A percentile compares a stretch with the other conserved stretches of the same genome.
These are phyloP conservation scores for Dermatophagoides farinae DNA, from an alignment of 1,140 invertebrate genomes.

Conservation along the genomic window DNA sequence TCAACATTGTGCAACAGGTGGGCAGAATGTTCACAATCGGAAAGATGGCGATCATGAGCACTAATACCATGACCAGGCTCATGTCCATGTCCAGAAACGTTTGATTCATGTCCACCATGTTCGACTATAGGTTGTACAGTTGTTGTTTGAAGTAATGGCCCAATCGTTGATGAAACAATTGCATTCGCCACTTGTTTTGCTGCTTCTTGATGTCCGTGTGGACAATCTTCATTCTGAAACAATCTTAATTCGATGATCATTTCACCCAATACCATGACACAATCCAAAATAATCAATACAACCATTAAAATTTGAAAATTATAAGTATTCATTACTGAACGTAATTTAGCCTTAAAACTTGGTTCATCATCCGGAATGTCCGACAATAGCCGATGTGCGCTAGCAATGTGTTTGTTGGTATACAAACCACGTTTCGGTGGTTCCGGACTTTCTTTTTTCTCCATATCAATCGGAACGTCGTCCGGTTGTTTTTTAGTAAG, in stretches of 20 bases:
- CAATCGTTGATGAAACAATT: neutral
- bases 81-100: neutral
- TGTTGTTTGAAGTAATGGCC: neutral
- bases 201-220: neutral
- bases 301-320: conserved; percentile 5
- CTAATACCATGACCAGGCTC: neutral
- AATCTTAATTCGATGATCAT: conserved; percentile 3
- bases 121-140: neutral
- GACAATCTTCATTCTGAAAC: neutral
- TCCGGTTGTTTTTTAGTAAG: no score
- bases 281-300: neutral
- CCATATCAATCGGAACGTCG: no score
- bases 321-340: neutral
- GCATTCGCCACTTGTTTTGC: neutral
- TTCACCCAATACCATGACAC: conserved; percentile 4
- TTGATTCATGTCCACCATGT: neutral
- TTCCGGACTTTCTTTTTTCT: neutral
- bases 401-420: neutral
- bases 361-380: neutral
- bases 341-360: neutral
- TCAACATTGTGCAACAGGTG: conserved; percentile 2
- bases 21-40: neutral
- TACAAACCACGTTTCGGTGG: neutral
- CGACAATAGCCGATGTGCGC: neutral
- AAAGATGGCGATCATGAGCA: neutral